These are phyloP conservation scores for Oncorhynchus nerka DNA, from an alignment of 2,113 vertebrate species.

Conservation along the genomic window DNA sequence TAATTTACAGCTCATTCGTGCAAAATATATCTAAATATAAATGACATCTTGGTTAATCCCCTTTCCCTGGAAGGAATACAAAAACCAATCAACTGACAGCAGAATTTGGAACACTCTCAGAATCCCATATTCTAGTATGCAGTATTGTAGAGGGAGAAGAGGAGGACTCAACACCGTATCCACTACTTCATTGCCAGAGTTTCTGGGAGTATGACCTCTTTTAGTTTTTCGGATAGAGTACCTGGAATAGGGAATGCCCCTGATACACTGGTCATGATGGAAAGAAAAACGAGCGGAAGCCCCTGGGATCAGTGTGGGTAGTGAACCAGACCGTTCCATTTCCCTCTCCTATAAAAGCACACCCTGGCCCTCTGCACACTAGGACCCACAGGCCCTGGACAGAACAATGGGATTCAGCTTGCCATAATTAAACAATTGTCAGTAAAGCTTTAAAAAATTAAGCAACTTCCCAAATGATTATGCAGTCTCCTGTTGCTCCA, in stretches of 20 bases:
- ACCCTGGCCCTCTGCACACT: conserved; percentile 39
- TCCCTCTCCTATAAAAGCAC: conserved; percentile 62
- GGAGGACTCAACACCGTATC: conserved; percentile 49
- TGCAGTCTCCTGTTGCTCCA: conserved; percentile 31
- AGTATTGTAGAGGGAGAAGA: no score
- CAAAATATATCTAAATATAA: conserved; percentile 37
- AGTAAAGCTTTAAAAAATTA: conserved; percentile 56
- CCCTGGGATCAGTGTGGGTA: conserved; percentile 66
- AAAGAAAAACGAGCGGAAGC: conserved; percentile 50
- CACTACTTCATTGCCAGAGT: conserved; percentile 44
- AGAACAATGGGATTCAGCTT: conserved; percentile 58
- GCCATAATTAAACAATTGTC: conserved; percentile 74
- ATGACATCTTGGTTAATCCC: conserved; percentile 60
- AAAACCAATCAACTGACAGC: conserved; percentile 1
- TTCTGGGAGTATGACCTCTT: conserved; percentile 7
- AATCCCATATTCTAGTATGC: background rate
- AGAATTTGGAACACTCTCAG: background rate
- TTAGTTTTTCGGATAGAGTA: conserved; percentile 18
- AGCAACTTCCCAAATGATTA: conserved; percentile 56
- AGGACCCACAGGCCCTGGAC: conserved; percentile 52
- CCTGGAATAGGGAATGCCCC: background rate
- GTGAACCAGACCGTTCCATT: conserved; percentile 71
- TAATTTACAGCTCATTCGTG: conserved; percentile 54
- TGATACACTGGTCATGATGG: conserved; percentile 12
- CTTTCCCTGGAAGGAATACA: conserved; percentile 49